Evolutionary conservation across 2,888 invertebrate species (phyloP).

Genomic region (Hypselothyrea guttata): DNA sequence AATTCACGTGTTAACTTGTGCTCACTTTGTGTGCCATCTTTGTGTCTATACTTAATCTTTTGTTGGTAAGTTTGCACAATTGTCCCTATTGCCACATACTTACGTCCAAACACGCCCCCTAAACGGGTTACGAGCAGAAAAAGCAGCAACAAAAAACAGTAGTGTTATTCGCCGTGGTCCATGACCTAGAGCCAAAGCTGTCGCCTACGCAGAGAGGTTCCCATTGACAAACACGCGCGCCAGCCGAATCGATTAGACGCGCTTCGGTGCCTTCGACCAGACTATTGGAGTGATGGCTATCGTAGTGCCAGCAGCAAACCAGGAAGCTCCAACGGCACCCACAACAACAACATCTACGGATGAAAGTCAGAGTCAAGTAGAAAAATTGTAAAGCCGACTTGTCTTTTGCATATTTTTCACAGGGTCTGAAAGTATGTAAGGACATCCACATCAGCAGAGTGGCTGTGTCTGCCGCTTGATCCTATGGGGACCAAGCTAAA

Average conservation of each 20-base stretch:
- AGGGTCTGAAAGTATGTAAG: constrained; percentile 17
- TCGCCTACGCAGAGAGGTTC: no score
- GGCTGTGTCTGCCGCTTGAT: no score
- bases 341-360: constrained; percentile 10
- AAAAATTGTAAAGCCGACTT: constrained; percentile 58
- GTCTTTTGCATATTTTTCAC: constrained; percentile 57
- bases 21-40: constrained; percentile 13
- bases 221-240: no score
- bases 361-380: constrained; percentile 67
- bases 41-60: constrained; percentile 41
- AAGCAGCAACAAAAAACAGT: constrained; percentile 3
- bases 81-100: constrained; percentile 58
- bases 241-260: constrained; percentile 56
- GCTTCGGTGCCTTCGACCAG: constrained; percentile 48
- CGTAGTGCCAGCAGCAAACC: neutral
- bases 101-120: constrained; percentile 54
- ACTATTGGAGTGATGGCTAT: constrained; percentile 12
- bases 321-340: constrained; percentile 38
- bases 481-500: neutral
- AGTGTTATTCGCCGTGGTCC: no score
- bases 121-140: constrained; percentile 52
- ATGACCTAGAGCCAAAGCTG: no score
- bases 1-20: constrained; percentile 31
- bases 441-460: constrained; percentile 2
- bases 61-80: constrained; percentile 41